These are phyloP conservation scores for Pterocles orientalis DNA, from an alignment of 2,113 vertebrate species.

Conservation along the genomic window DNA sequence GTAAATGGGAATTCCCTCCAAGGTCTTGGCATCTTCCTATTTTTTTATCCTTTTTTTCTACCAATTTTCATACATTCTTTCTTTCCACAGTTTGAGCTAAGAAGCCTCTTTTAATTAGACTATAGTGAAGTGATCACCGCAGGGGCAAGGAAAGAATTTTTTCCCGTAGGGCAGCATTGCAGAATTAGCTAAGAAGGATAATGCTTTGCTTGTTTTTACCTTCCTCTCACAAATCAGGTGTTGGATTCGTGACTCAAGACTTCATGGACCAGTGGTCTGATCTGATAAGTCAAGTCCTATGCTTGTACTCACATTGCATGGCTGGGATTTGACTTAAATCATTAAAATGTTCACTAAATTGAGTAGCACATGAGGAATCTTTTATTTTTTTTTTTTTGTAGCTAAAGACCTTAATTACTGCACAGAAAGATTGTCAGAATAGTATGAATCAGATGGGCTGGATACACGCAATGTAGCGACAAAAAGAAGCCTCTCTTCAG, in stretches of 20 bases:
- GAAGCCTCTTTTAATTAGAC: conserved; percentile 37
- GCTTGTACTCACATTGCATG: not conserved
- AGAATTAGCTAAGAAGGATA: not conserved
- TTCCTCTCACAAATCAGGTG: not conserved
- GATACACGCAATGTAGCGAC: not conserved
- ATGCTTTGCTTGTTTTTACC: not conserved
- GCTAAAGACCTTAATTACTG: not conserved
- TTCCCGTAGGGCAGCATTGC: not conserved
- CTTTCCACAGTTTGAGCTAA: conserved; percentile 13
- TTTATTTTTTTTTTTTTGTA: not conserved
- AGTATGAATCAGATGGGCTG: not conserved
- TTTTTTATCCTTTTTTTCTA: conserved; percentile 34
- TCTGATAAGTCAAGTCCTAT: not conserved
- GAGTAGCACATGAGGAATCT: not conserved
- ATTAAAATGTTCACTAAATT: not conserved
- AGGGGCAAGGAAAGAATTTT: conserved; percentile 7
- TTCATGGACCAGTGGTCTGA: conserved; percentile 2
- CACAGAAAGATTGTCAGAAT: not conserved
- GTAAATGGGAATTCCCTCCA: conserved; percentile 43
- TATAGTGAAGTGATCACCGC: conserved; percentile 17
- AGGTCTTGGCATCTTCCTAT: conserved; percentile 41
- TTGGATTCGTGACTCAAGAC: not conserved
- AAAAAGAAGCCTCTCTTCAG: conserved; percentile 11
- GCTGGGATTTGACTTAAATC: not conserved
- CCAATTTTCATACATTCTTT: conserved; percentile 65